Base-by-base conservation (phyloP, 2,888 invertebrate genomes). In the Torymus tubicola region DNA sequence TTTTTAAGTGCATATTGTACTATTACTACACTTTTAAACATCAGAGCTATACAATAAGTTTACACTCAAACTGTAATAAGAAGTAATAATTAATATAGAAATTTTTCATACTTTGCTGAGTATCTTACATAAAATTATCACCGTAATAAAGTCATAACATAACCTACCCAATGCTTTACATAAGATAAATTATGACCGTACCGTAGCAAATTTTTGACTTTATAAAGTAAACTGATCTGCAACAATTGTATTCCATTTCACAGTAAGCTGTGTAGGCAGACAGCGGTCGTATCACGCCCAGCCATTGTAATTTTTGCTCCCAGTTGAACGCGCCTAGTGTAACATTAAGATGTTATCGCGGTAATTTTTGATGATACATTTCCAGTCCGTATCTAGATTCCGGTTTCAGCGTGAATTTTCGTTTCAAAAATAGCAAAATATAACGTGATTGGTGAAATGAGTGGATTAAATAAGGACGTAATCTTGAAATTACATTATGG, bases 71-170 rank as follows among this genome's bases (percentile, higher is more conserved):
- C 5, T 18, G 68, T 76, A 24, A 24, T 76, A 24, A 24, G 55
- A 68, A 42, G 14, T 14, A 64, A 65, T 73, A 64, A 73, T 73
- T 73, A 73, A 73, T 73, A 73, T 42, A 42, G 42, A 73, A 64
- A 57, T 57, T 73, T 64, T 73, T 73, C 50, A 13, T n/a, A 24
- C 61, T 13, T 12, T 13, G 5, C 21, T 12, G 18, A 4, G 8
- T 55, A 16, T 50, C 18, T 74, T 74, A 57, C 61, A 50, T 50
- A 74, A 74, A 64, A 13, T 75, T 67, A 75, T 60, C 31, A 50
- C 24, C 14, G 63, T 63, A 42, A 42, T 42, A 42, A 42, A 42
- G 42, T 8, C 42, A 42, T 42, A 42, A 24, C 14, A 1, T 21
- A 16, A 71, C 16, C 11, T 16, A 31, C 2, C 12, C 12, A 14